Conservation (phyloP, 1,140 invertebrate genomes). For the Spodoptera litura region DNA sequence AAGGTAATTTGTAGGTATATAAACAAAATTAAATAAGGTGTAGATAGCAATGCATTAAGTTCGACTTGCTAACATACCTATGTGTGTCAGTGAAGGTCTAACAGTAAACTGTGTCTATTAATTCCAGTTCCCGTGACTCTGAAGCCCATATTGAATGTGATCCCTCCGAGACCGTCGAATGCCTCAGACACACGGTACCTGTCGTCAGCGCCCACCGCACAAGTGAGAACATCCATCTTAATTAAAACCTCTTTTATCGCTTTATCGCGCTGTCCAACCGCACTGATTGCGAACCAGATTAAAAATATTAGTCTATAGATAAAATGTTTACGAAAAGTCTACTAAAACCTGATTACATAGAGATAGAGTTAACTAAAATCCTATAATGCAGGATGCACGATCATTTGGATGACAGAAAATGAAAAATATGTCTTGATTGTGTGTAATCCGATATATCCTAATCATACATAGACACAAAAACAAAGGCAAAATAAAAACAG, state of each 20-base stretch:
- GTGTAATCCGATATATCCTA: too few species aligned
- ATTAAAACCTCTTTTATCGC: constrained; percentile 62
- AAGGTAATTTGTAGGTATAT: too few species aligned
- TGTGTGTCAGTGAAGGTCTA: constrained; percentile 27
- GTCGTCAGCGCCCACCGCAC: constrained; percentile 63
- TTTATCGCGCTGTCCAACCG: constrained; percentile 51
- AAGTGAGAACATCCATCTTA: constrained; percentile 68
- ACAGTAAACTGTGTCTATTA: constrained; percentile 38
- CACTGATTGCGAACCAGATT: constrained; percentile 28
- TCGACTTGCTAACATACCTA: background rate
- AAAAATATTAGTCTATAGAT: constrained; percentile 26
- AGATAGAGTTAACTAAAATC: background rate
- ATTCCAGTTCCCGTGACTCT: constrained; percentile 86
- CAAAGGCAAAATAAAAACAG: constrained; percentile 5
- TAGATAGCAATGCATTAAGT: background rate
- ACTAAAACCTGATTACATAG: background rate
- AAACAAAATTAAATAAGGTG: too few species aligned
- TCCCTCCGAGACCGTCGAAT: constrained; percentile 84
- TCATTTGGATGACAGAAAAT: too few species aligned
- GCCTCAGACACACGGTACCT: constrained; percentile 62
- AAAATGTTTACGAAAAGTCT: constrained; percentile 16
- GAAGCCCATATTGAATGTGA: constrained; percentile 88
- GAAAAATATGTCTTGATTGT: too few species aligned
- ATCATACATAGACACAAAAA: background rate
- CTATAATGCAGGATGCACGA: too few species aligned